Base-by-base conservation (phyloP, 2,113 vertebrate species). In the Platycercus adscitus region DNA sequence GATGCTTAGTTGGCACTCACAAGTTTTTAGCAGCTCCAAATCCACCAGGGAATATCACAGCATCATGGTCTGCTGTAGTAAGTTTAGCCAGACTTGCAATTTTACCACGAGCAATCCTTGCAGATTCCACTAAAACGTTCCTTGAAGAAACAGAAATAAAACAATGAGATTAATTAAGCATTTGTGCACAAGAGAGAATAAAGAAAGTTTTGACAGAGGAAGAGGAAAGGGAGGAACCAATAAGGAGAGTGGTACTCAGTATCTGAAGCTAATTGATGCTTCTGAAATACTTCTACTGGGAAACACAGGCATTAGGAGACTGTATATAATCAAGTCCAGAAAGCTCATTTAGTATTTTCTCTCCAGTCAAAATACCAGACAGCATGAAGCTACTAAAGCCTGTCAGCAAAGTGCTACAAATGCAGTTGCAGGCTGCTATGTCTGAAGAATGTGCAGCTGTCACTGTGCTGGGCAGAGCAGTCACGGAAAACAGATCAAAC, bases 1-100 rank as follows among this genome's bases (percentile, higher is more conserved):
- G 55, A 77, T 23, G 43, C 8, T 90, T 43, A 77, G 50, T 10
- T 75, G 56, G 31, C 46, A 98, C 98, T 89, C 89, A 98, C 96
- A 99, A 96, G 97, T 99, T 99, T 97, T 99, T 99, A 58, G 99
- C 99, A 46, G 98, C 99, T 33, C 99, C 99, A 11, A 99, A 99
- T 13, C 99, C 99, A 66, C 99, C 99, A 4, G 99, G 99, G 77
- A 99, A 99, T 97, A 99, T 99, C 91, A 98, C 98, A 2, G 98
- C 99, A 50, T 99, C 99, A 6, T 99, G 98, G 50, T 98, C 97
- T 41, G 97, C 93, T 4, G 98, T 98, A 0, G 97, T 97, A 35
- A 99, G 97, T 81, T 97, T 96, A 55, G 97, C 96, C 95, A 99
- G 97, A 89, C 98, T 98, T 3, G 95, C 37, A 91, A 99, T 98